Percentiles rank a stretch among this genome's conserved stretches.
These are phyloP conservation scores for Sebastes kiyomatsui DNA, from an alignment of 2,797 vertebrate genomes.

Conservation along the genomic window DNA sequence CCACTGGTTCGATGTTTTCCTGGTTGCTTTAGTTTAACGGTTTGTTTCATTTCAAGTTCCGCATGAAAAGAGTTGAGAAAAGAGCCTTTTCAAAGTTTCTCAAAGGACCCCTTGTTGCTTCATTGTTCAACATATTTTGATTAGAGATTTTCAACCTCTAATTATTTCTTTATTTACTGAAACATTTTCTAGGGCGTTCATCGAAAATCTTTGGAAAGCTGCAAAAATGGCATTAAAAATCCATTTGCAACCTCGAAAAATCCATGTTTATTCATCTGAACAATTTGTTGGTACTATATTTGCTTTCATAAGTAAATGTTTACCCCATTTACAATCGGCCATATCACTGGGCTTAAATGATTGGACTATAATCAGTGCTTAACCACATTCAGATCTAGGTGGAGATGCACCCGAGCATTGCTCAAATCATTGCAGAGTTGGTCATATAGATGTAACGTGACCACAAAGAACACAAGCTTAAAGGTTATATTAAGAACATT, in stretches of 20 bases:
- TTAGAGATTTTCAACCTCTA: not conserved
- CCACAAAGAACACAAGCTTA: not conserved
- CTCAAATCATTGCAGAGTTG: constrained; percentile 11
- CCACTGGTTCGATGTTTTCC: constrained; percentile 12
- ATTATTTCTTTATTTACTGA: constrained; percentile 1
- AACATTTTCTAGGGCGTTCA: not conserved
- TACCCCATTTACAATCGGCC: constrained; percentile 8
- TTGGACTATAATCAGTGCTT: not conserved
- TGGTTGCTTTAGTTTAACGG: constrained; percentile 17
- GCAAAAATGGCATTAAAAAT: constrained; percentile 1
- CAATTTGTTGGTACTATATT: not conserved
- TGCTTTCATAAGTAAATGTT: constrained; percentile 11
- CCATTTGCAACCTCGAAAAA: constrained; percentile 5
- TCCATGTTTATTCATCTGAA: not conserved
- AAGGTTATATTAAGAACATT: too few relatives aligned
- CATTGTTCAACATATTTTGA: constrained; percentile 3
- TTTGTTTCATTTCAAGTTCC: constrained; percentile 35
- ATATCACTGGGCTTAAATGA: not conserved
- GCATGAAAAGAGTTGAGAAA: not conserved
- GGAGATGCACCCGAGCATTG: not conserved
- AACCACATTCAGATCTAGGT: not conserved
- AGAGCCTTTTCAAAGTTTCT: not conserved
- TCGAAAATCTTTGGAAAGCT: constrained; percentile 6
- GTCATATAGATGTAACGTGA: not conserved
- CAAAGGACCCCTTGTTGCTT: not conserved